A percentile compares a stretch with the other conserved stretches of the same genome.
These are phyloP conservation scores for Oreochromis niloticus DNA, from an alignment of 2,113 vertebrate species.

Conservation along the genomic window DNA sequence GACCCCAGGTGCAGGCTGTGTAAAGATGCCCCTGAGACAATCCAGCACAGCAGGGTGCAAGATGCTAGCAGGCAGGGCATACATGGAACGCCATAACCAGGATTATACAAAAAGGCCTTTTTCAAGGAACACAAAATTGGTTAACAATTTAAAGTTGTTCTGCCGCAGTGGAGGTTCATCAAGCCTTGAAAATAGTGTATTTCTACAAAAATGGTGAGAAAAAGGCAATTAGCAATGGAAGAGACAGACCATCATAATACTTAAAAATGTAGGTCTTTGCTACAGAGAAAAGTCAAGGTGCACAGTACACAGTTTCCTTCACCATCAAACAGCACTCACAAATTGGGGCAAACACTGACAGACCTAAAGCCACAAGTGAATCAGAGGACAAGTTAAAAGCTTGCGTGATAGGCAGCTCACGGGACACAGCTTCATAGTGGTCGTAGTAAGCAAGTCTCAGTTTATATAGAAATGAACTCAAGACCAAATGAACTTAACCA, in stretches of 20 bases:
- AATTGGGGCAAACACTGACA: background rate
- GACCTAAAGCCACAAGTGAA: background rate
- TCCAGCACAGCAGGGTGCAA: too few species aligned
- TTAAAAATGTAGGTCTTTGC: background rate
- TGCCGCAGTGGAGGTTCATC: background rate
- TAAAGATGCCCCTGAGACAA: too few species aligned
- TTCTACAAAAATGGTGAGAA: background rate
- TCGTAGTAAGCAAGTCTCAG: background rate
- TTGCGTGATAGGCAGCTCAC: background rate
- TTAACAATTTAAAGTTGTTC: background rate
- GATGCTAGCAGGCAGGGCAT: accelerated
- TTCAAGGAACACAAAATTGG: background rate
- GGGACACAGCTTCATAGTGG: background rate
- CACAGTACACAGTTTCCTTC: background rate
- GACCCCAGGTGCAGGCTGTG: too few species aligned
- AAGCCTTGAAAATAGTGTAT: background rate
- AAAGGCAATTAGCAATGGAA: background rate
- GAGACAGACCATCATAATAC: background rate
- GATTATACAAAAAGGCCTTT: background rate
- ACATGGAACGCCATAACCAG: background rate
- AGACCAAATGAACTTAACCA: background rate
- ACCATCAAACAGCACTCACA: background rate
- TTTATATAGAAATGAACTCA: background rate
- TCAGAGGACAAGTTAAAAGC: background rate
- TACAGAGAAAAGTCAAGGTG: background rate